Conservation (phyloP, 2,888 invertebrate species). For the Tenthredo scrophulariae region DNA sequence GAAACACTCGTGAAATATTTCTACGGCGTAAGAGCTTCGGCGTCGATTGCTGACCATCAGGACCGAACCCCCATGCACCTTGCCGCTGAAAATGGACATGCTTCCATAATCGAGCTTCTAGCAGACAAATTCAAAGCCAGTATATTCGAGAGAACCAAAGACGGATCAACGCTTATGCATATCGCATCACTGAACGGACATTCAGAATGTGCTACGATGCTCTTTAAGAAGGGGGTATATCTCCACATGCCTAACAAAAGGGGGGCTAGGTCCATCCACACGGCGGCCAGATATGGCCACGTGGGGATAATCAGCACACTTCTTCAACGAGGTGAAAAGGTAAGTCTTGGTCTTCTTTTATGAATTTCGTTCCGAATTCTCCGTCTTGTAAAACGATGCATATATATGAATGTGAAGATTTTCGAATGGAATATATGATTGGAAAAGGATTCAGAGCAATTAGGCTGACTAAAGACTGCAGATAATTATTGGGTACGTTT, state of each 20-base stretch:
- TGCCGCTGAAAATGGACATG: conserved; percentile 98
- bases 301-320: conserved; percentile 98
- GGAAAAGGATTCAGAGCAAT: not conserved
- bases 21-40: conserved; percentile 96
- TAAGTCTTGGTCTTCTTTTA: conserved; percentile 73
- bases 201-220: conserved; percentile 98
- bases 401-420: not conserved
- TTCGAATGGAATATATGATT: not conserved
- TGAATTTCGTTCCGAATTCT: not conserved
- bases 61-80: conserved; percentile 98
- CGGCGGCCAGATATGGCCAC: conserved; percentile 97
- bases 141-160: conserved; percentile 97
- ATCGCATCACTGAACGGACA: conserved; percentile 98
- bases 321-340: conserved; percentile 97
- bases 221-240: conserved; percentile 99
- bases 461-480: not conserved
- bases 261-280: conserved; percentile 98
- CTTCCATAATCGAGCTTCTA: conserved; percentile 95
- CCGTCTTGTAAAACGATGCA: not conserved
- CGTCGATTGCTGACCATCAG: conserved; percentile 96
- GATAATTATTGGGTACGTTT: conserved; percentile 27
- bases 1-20: conserved; percentile 97
- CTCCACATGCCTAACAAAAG: conserved; percentile 99
- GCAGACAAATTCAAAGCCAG: conserved; percentile 99
- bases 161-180: conserved; percentile 99